Conservation (phyloP, 2,888 invertebrate genomes). For the Rotaria magnacalcarata region DNA sequence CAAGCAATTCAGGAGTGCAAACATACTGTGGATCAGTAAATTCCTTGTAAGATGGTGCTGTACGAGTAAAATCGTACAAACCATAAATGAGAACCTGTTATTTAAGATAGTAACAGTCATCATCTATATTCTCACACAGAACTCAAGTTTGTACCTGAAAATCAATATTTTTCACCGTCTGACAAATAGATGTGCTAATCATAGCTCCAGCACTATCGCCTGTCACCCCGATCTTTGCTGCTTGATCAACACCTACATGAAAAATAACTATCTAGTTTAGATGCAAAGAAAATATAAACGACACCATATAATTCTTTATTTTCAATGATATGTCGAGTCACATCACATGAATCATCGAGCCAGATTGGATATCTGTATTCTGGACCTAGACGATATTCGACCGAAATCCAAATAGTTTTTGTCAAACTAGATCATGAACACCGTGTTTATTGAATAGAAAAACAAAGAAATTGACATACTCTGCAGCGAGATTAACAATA, state of each 20-base stretch:
- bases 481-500: not conserved
- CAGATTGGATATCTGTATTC: slow-evolving; percentile 54
- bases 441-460: too few species aligned
- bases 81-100: slow-evolving; percentile 38
- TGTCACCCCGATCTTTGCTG: slow-evolving; percentile 53
- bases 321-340: slow-evolving; percentile 52
- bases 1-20: slow-evolving; percentile 22
- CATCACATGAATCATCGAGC: slow-evolving; percentile 53
- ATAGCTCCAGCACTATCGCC: slow-evolving; percentile 53
- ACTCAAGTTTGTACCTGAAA: slow-evolving; percentile 50
- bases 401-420: slow-evolving; percentile 53
- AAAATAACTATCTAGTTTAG: not conserved
- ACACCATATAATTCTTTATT: slow-evolving; percentile 52
- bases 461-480: not conserved
- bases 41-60: slow-evolving; percentile 34
- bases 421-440: slow-evolving; percentile 41
- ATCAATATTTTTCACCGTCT: slow-evolving; percentile 51
- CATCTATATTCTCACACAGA: not conserved
- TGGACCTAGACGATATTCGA: slow-evolving; percentile 54
- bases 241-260: slow-evolving; percentile 50
- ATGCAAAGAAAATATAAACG: not conserved
- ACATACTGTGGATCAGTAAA: slow-evolving; percentile 35
- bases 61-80: not conserved
- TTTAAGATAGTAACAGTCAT: not conserved
- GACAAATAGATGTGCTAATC: slow-evolving; percentile 52